A percentile compares a stretch with the other conserved stretches of the same genome.
These are phyloP conservation scores for Tipula lateralis DNA, from an alignment of 2,888 invertebrate genomes.

Conservation along the genomic window DNA sequence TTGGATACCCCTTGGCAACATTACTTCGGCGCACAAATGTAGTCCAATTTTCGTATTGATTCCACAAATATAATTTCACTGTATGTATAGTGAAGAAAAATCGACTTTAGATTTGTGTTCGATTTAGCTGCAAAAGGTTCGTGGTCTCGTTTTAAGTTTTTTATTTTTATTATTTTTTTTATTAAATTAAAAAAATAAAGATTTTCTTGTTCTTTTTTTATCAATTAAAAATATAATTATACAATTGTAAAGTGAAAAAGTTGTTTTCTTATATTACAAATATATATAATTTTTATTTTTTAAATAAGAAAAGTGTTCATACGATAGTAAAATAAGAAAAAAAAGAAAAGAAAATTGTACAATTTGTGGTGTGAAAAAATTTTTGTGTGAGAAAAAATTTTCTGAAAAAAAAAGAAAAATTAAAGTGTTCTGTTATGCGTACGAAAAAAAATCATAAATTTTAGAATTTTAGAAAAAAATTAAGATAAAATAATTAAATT, in stretches of 20 bases:
- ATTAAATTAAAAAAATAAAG: constrained; percentile 19
- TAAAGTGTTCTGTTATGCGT: constrained; percentile 2
- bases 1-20: constrained; percentile 31
- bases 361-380: constrained; percentile 11
- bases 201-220: constrained; percentile 12
- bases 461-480: constrained; percentile 5
- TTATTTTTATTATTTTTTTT: constrained; percentile 25
- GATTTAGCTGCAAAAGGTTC: constrained; percentile 49
- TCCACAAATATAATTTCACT: neutral
- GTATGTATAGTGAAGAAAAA: neutral
- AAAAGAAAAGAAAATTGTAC: constrained; percentile 25
- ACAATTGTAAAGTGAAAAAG: constrained; percentile 29
- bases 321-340: neutral
- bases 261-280: neutral
- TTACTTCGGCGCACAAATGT: constrained; percentile 34
- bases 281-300: constrained; percentile 19
- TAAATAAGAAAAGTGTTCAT: constrained; percentile 11
- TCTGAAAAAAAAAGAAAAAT: constrained; percentile 15
- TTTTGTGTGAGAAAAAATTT: neutral
- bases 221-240: neutral
- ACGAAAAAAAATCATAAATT: constrained; percentile 2
- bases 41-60: constrained; percentile 34
- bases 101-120: constrained; percentile 46
- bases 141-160: constrained; percentile 35
- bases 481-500: neutral